Conservation (phyloP, 2,113 vertebrate species). For the Marcusenius ussheri region DNA sequence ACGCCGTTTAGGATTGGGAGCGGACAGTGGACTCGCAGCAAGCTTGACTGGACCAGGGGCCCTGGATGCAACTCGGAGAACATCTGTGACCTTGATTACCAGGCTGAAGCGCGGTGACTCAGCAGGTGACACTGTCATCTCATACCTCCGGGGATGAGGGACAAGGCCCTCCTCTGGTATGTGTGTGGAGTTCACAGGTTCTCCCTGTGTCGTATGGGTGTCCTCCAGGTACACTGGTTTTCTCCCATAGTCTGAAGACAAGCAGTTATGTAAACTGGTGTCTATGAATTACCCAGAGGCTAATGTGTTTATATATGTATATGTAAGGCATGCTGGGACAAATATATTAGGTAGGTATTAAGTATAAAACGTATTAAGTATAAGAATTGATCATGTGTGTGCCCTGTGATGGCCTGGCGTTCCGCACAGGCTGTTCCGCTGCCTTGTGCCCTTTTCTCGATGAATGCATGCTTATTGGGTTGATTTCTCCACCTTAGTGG, state of each 20-base stretch:
- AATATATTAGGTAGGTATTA: not conserved
- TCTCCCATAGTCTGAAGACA: not conserved
- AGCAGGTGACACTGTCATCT: not conserved
- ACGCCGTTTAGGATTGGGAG: slow-evolving; percentile 18
- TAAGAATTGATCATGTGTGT: not conserved
- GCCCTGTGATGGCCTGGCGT: not conserved
- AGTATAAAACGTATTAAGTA: not conserved
- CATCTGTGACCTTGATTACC: slow-evolving; percentile 2
- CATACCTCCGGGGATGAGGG: not conserved
- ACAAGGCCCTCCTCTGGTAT: not conserved
- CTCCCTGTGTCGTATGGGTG: not conserved
- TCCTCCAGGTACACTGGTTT: not conserved
- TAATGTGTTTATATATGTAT: not conserved
- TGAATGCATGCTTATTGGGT: not conserved
- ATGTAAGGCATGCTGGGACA: not conserved
- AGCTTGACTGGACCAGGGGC: slow-evolving; percentile 15
- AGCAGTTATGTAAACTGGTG: not conserved
- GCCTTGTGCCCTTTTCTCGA: not conserved
- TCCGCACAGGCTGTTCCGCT: not conserved
- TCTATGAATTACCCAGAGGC: not conserved
- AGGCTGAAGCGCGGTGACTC: not conserved
- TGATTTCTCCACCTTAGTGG: slow-evolving; percentile 20
- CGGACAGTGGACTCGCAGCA: slow-evolving; percentile 3
- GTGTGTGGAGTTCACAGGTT: not conserved
- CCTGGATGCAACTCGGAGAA: slow-evolving; percentile 13